Evolutionary conservation across 2,113 vertebrate genomes (phyloP), one percentile per base, ranked within the genome.

Genomic region (Motacilla tschutschensis): DNA sequence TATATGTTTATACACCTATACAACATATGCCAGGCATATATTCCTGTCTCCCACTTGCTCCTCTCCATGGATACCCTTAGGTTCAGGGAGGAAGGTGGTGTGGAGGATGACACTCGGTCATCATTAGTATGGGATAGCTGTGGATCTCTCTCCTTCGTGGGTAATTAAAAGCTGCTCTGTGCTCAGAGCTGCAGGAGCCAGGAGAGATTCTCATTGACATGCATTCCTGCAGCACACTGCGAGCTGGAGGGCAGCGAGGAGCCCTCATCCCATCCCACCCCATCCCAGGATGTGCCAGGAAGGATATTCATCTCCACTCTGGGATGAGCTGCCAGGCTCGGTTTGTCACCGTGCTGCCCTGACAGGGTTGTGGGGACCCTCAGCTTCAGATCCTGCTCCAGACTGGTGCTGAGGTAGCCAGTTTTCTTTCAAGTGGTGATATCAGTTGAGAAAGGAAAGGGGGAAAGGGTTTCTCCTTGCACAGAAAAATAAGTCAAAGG

Each of bases 151-250:
- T 87, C 87, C 79, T 93, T 74, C 21, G 1, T 62, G 84, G 40
- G 92, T 87, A 91, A 93, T 93, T 95, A 93, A 90, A 88, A 89
- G 46, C 82, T 83, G 65, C 62, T 90, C 66, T 57, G 36, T 66
- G 86, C 81, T 60, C 62, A 36, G 82, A 91, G 82, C 69, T 63
- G 82, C 44, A 33, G 48, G 79, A 83, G 55, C 71, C 25, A 36
- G 71, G 31, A 81, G 38, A 76, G 11, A 25, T 35, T 63, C 63
- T 86, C 67, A 48, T 82, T 79, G 72, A 5, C 72, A 79, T 57
- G 55, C 64, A 54, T 47, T 17, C 67, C 66, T 65, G 55, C 60
- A 85, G 69, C 74, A 73, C 60, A 33, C 1, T 0, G 40, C 0
- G 2, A 93, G 85, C 59, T 8, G 17, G 14, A 54, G 74, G 58